Base-by-base conservation (phyloP, 2,113 vertebrate genomes). In the Nannospalax galili region DNA sequence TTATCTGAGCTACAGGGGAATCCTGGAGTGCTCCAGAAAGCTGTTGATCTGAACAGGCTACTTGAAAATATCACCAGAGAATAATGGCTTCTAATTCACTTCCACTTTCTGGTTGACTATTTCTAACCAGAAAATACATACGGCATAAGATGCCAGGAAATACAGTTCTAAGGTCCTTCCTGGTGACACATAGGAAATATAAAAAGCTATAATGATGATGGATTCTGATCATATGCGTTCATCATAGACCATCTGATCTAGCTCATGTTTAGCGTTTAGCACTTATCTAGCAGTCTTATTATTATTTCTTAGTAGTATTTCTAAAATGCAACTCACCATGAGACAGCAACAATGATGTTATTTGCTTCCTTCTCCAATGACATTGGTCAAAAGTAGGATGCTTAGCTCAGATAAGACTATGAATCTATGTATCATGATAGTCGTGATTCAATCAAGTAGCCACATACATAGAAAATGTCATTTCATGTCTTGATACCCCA, bases 281-380 rank as follows among this genome's bases (percentile, higher is more conserved):
- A 8, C 78, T 81, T n/a, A 82, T 64, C 16, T 64, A 65, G 58
- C 62, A 20, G 10, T 69, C 20, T 48, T 73, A 45, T 75, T 40
- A 52, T 1, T 42, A n/a, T n/a, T n/a, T n/a, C n/a, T n/a, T n/a
- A n/a, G n/a, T n/a, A 80, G 58, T 94, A 26, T 84, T 94, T 84
- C 8, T 17, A 37, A 92, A 60, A 60, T 72, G n/a, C 84, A 92
- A 42, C 4, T 85, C 86, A 16, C 48, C 40, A 40, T 7, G 17
- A 60, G 20, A 22, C 1, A 73, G 4, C 11, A n/a, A 28, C 8
- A 37, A 19, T 26, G 28, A 73, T 74, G 14, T 2, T 48, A 12
- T 58, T 69, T 93, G 40, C 19, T 19, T 67, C 32, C 40, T 88
- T 58, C 20, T 82, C 70, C 48, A 56, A 3, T 40, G 12, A 48